Evolutionary conservation across 2,888 invertebrate genomes (phyloP).

Genomic region (Mesorhabditis sp.): DNA sequence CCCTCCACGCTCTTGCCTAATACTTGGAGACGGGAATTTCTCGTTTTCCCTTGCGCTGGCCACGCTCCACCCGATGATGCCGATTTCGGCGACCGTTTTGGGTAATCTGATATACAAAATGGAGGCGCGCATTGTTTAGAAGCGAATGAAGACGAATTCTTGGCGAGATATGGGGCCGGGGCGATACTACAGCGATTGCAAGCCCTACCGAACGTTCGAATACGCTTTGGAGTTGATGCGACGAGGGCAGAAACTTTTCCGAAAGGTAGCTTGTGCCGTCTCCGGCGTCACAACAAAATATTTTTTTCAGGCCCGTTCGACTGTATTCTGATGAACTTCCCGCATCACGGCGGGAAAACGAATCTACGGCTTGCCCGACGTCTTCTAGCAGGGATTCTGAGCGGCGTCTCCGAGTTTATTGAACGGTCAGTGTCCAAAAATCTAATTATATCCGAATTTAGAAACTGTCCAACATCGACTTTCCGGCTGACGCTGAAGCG

Average conservation of each 20-base stretch:
- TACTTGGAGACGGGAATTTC: slow-evolving; percentile 41
- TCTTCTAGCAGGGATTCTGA: slow-evolving; percentile 59
- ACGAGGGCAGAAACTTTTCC: slow-evolving; percentile 23
- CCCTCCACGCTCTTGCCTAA: slow-evolving; percentile 15
- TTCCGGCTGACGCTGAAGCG: neutral
- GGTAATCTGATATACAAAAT: too few relatives aligned
- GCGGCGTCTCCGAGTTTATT: slow-evolving; percentile 24
- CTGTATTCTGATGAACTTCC: slow-evolving; percentile 68
- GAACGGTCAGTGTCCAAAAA: neutral
- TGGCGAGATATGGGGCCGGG: slow-evolving; percentile 20
- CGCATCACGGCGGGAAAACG: slow-evolving; percentile 68
- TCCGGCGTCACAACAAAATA: too few relatives aligned
- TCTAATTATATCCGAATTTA: slow-evolving; percentile 28
- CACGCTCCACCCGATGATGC: slow-evolving; percentile 15
- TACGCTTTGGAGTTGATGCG: slow-evolving; percentile 31
- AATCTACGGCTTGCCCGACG: slow-evolving; percentile 65
- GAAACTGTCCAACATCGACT: neutral
- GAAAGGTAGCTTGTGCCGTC: too few relatives aligned
- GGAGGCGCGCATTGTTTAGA: too few relatives aligned
- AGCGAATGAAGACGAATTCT: slow-evolving; percentile 17
- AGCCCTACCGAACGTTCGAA: slow-evolving; percentile 18
- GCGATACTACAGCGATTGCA: slow-evolving; percentile 19
- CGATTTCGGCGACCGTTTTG: too few relatives aligned
- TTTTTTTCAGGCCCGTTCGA: slow-evolving; percentile 54
- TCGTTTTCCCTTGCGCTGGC: slow-evolving; percentile 29